These are phyloP conservation scores for Pissodes strobi DNA, from an alignment of 1,140 invertebrate species.

Conservation along the genomic window DNA sequence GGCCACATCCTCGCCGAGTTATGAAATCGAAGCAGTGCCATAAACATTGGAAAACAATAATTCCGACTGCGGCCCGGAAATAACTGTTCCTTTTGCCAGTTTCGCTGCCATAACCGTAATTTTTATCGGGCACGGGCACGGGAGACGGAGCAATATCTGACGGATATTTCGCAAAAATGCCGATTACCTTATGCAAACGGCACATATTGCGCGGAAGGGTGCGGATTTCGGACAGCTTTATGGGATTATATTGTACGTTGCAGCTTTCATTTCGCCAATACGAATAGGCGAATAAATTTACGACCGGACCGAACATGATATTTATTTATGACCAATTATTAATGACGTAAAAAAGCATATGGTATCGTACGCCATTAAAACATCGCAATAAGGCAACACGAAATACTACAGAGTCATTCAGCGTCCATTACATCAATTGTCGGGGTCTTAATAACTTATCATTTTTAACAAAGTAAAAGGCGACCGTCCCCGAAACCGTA, in stretches of 20 bases:
- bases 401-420: not conserved
- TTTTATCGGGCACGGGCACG: constrained; percentile 47
- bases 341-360: too few species aligned
- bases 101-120: constrained; percentile 48
- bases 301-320: too few species aligned
- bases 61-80: constrained; percentile 43
- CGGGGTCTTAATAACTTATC: constrained; percentile 27
- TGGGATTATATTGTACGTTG: constrained; percentile 4
- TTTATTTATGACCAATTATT: too few species aligned
- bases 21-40: constrained; percentile 59
- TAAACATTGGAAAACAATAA: constrained; percentile 61
- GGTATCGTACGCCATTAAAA: not conserved
- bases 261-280: not conserved
- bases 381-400: too few species aligned
- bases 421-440: constrained; percentile 14
- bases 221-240: constrained; percentile 16
- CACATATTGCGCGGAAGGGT: constrained; percentile 16
- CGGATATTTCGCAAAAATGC: constrained; percentile 34
- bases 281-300: not conserved
- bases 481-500: constrained; percentile 10
- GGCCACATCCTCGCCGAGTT: constrained; percentile 48
- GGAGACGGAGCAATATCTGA: constrained; percentile 31
- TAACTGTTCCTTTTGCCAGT: constrained; percentile 41
- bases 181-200: constrained; percentile 37
- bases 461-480: constrained; percentile 31